Evolutionary conservation across 2,113 vertebrate species (phyloP).

Genomic region (Procapra przewalskii): DNA sequence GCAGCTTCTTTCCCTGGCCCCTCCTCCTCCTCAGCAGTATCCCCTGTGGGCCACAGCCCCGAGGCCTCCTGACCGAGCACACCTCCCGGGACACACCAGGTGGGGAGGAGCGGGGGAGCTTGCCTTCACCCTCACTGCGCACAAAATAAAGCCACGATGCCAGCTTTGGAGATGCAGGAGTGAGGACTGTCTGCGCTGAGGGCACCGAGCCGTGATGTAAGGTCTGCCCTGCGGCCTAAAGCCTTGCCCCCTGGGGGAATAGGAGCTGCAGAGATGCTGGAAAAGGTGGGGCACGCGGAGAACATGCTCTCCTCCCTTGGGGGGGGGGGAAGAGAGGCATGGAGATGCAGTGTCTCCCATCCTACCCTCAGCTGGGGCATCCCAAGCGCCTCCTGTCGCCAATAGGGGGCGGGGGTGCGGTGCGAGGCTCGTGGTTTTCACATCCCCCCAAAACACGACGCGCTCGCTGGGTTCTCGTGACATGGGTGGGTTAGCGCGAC

Average conservation of each 20-base stretch:
- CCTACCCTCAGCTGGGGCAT: accelerated
- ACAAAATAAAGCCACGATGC: constrained; percentile 42
- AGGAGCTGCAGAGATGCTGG: too few species aligned
- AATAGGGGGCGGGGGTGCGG: accelerated
- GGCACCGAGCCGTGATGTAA: accelerated
- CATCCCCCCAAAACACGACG: background rate
- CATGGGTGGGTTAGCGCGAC: background rate
- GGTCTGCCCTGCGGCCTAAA: background rate
- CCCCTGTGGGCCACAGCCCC: accelerated
- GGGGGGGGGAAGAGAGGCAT: background rate
- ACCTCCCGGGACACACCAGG: background rate
- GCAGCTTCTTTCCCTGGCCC: background rate
- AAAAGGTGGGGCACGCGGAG: background rate
- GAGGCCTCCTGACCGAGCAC: background rate
- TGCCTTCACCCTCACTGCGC: background rate
- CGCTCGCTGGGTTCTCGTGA: background rate
- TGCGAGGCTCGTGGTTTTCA: background rate
- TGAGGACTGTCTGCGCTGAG: background rate
- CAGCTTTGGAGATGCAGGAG: background rate
- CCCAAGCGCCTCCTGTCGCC: accelerated
- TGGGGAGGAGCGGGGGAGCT: background rate
- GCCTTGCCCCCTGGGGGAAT: background rate
- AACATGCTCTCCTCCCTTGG: background rate
- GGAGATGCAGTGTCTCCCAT: accelerated
- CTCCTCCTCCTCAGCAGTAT: background rate